Percentiles rank a stretch among this genome's conserved stretches.
Evolutionary conservation across 2,113 vertebrate species (phyloP).

Genomic region (Tachuris rubrigastra): DNA sequence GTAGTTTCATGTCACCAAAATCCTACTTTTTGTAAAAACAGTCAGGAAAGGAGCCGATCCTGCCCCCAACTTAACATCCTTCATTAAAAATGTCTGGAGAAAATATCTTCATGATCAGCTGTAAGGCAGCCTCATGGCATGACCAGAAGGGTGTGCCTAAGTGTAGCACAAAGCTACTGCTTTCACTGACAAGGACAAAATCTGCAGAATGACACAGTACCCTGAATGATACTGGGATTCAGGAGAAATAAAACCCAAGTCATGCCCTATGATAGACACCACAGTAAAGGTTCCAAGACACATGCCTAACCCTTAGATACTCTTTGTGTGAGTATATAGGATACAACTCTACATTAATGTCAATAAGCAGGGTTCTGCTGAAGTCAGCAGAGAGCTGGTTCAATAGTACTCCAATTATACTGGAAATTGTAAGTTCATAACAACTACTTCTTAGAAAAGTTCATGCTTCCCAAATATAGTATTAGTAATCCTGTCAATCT

Average conservation of each 20-base stretch:
- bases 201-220: not conserved
- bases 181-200: not conserved
- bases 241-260: not conserved
- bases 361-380: not conserved
- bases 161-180: not conserved
- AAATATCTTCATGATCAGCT: not conserved
- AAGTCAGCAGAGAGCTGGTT: not conserved
- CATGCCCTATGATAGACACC: not conserved
- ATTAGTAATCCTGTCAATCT: not conserved
- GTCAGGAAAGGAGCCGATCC: not conserved
- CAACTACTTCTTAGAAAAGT: not conserved
- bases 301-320: not conserved
- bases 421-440: not conserved
- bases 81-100: not conserved
- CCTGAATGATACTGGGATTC: not conserved
- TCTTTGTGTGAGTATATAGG: not conserved
- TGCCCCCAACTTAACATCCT: not conserved
- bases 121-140: not conserved
- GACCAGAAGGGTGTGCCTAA: slow-evolving; percentile 31
- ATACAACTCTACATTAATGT: not conserved
- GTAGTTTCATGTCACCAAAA: not conserved
- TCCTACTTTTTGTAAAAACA: not conserved
- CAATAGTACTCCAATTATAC: not conserved
- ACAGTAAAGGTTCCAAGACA: not conserved
- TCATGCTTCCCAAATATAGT: not conserved